Evolutionary conservation across 2,113 vertebrate species (phyloP).

Genomic region (Pelecanoides urinatrix): DNA sequence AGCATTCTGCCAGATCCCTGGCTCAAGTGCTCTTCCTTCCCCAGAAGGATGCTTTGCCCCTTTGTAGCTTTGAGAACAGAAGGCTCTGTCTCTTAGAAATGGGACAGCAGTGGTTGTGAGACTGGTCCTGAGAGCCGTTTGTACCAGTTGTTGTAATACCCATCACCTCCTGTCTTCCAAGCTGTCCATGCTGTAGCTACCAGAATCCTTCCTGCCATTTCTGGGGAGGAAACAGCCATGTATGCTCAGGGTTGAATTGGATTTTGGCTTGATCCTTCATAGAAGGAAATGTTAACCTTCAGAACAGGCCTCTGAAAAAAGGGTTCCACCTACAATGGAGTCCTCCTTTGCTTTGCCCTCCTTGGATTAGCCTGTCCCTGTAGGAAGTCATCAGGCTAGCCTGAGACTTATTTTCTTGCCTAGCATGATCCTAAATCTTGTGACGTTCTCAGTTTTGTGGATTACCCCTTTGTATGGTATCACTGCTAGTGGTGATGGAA

Average conservation of each 20-base stretch:
- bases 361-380: background rate
- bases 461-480: background rate
- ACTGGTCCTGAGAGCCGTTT: background rate
- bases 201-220: background rate
- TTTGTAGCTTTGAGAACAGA: background rate
- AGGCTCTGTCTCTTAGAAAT: background rate
- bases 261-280: constrained; percentile 13
- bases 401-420: background rate
- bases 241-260: constrained; percentile 26
- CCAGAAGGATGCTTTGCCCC: background rate
- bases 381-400: background rate
- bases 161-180: background rate
- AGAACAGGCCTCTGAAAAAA: background rate
- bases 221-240: background rate
- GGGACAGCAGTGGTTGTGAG: background rate
- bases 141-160: background rate
- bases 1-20: background rate
- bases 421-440: background rate
- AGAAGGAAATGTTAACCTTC: background rate
- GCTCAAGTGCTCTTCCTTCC: background rate
- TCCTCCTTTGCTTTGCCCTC: background rate
- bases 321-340: background rate
- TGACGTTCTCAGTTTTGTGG: background rate
- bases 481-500: background rate
- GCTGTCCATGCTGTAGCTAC: background rate